Base-by-base conservation (phyloP, 2,888 invertebrate species). In the Sarcophaga carnaria region DNA sequence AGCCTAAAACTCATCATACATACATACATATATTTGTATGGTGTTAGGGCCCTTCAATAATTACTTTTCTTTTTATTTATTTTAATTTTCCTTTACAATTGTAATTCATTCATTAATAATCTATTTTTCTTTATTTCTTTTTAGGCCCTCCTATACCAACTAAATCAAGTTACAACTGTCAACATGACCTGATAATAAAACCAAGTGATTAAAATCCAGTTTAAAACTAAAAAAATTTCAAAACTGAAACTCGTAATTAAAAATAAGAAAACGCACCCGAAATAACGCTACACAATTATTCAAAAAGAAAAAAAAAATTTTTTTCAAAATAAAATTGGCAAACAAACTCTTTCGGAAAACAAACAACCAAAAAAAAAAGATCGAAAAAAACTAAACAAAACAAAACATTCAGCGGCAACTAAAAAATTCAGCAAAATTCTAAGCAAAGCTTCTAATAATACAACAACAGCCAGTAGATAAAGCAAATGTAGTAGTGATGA, bases 241-340 rank as follows among this genome's bases (percentile, higher is more conserved):
- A 60, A 80, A 81, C 67, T 54, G 54, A 47, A 45, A 66, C 8
- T 27, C 64, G 49, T 47, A 14, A n/a, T 25, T 27, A n/a, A 47
- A 10, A 37, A 6, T 37, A 6, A 37, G 6, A 37, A 27, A 87
- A 81, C 87, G 87, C 87, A 87, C 87, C 87, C 87, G 87, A 84
- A 71, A 84, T 87, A 87, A 87, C 87, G 87, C 84, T 87, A 87
- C 87, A 87, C 87, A 75, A 84, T 4, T 79, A 74, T 77, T 47
- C 17, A 17, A 69, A 60, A 63, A 60, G 62, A 76, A 69, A 62
- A 37, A 66, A 49, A 71, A 66, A 64, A 74, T 20, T 22, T 20
- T 63, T 37, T 37, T 25, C 47, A 63, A 75, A 69, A 75, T 5
- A 54, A 60, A 85, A 87, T 87, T 87, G 87, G 87, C 84, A 69